Evolutionary conservation across 92 coral and sea anemone species (phyloP).

Genomic region (Bergia puertoricense): DNA sequence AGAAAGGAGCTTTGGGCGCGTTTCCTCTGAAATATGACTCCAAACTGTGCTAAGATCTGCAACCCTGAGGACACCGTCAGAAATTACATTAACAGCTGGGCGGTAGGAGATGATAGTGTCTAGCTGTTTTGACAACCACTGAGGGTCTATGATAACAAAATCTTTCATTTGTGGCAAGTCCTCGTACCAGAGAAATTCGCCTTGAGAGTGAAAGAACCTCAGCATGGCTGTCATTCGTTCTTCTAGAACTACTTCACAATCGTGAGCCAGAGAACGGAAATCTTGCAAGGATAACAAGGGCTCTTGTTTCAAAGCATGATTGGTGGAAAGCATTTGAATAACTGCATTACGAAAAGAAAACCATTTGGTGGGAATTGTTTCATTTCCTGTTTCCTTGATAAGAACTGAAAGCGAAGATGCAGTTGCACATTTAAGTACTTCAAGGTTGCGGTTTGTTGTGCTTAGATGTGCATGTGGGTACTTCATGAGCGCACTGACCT

Average conservation of each 20-base stretch:
- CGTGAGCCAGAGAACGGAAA: not conserved
- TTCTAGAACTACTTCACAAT: not conserved
- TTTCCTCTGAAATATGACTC: constrained; percentile 28
- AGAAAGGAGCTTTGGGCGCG: not conserved
- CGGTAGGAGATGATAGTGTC: constrained; percentile 37
- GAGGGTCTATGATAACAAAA: constrained; percentile 44
- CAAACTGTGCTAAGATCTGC: not conserved
- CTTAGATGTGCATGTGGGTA: not conserved
- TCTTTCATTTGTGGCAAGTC: constrained; percentile 34
- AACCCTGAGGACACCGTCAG: constrained; percentile 37
- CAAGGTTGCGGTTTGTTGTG: constrained; percentile 5
- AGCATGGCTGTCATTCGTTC: constrained; percentile 14
- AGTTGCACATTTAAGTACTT: not conserved
- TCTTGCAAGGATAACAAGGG: not conserved
- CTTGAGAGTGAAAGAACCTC: constrained; percentile 34
- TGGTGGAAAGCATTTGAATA: not conserved
- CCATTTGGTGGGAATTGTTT: constrained; percentile 14
- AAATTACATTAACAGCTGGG: not conserved
- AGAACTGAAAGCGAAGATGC: not conserved
- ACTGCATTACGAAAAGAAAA: not conserved
- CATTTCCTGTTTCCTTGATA: constrained; percentile 3
- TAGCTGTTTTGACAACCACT: constrained; percentile 49
- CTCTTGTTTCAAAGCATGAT: constrained; percentile 2
- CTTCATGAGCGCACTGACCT: constrained; percentile 28
- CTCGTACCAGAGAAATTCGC: constrained; percentile 49